Evolutionary conservation across 2,113 vertebrate species (phyloP).

Genomic region (Theristicus caerulescens): DNA sequence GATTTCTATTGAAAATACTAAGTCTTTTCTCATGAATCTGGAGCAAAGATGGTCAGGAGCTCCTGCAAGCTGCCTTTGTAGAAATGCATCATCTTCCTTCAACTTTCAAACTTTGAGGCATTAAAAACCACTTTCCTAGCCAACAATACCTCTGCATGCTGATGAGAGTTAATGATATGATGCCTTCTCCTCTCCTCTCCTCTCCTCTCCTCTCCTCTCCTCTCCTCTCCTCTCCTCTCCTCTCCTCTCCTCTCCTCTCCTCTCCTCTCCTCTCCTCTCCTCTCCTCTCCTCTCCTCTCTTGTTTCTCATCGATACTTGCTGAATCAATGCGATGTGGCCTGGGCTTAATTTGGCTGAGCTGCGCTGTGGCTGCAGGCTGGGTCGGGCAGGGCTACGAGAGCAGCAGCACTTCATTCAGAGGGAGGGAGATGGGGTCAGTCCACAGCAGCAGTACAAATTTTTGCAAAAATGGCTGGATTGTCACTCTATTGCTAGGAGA

Average conservation of each 20-base stretch:
- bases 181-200: fast-evolving
- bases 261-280: background rate
- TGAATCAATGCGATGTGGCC: background rate
- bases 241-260: too few species aligned
- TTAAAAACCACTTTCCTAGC: background rate
- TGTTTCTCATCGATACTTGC: too few species aligned
- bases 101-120: background rate
- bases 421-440: background rate
- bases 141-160: background rate
- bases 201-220: too few species aligned
- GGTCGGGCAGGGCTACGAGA: fast-evolving
- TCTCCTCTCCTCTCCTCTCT: background rate
- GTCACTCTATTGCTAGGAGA: background rate
- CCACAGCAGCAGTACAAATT: background rate
- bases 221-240: too few species aligned
- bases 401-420: background rate
- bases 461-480: background rate
- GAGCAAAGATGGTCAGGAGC: background rate
- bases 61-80: background rate
- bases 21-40: background rate
- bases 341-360: background rate
- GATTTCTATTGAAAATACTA: background rate
- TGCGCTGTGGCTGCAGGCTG: background rate
- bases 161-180: background rate
- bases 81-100: background rate